phyloP scores from a whole-genome alignment of 1,140 invertebrate species.

The Caenorhabditis inopinata region DNA sequence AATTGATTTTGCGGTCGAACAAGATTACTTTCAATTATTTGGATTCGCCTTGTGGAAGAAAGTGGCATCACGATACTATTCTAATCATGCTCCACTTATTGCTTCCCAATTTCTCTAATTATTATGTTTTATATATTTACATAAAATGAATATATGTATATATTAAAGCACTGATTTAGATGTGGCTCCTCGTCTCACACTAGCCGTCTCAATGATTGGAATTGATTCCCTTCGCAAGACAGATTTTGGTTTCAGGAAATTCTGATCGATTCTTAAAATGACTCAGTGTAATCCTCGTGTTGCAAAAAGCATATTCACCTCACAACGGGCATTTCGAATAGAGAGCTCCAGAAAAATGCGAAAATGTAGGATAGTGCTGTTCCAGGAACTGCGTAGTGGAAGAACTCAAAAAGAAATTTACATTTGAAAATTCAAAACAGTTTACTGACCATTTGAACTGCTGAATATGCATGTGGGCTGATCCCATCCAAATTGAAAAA shows the following conservation, averaged over 20 bases:
- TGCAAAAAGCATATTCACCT: not conserved
- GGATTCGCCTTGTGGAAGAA: too few species aligned
- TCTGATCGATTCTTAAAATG: conserved; percentile 10
- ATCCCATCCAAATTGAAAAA: conserved; percentile 36
- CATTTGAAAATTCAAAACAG: not conserved
- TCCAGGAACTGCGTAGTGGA: conserved; percentile 9
- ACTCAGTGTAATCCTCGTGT: not conserved
- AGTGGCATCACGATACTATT: too few species aligned
- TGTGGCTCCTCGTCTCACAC: not conserved
- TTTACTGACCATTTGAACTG: not conserved
- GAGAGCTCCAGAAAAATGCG: conserved; percentile 36
- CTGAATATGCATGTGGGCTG: conserved; percentile 12
- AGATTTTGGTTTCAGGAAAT: not conserved
- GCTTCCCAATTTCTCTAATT: too few species aligned
- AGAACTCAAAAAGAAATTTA: conserved; percentile 20
- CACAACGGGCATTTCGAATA: conserved; percentile 43
- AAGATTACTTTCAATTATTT: too few species aligned
- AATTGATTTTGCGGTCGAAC: too few species aligned
- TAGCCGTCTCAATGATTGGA: not conserved
- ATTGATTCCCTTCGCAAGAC: not conserved
- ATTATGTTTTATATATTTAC: too few species aligned
- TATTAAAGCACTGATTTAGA: too few species aligned
- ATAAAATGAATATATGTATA: too few species aligned
- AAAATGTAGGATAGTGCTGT: conserved; percentile 32
- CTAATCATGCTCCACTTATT: too few species aligned